Conservation (phyloP, 2,113 vertebrate species). For the Hiodon tergisus region DNA sequence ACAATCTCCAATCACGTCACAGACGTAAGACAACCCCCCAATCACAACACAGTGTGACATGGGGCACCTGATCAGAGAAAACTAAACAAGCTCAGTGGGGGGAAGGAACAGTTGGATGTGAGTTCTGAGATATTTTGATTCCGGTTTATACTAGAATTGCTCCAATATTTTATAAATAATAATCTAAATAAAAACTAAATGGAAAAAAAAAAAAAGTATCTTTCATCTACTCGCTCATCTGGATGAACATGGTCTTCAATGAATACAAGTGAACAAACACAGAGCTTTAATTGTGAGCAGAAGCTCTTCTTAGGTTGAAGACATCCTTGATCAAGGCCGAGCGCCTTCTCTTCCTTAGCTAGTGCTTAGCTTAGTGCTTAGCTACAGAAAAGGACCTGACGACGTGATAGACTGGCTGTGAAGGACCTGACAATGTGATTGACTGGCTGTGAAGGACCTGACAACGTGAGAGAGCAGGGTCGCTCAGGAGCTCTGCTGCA, state of each 20-base stretch:
- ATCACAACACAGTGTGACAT: not conserved
- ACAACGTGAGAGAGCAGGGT: not conserved
- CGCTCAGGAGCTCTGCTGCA: not conserved
- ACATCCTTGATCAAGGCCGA: too few relatives aligned
- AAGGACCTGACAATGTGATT: too few relatives aligned
- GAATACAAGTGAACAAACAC: too few relatives aligned
- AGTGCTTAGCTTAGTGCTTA: too few relatives aligned
- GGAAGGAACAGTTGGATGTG: constrained; percentile 36
- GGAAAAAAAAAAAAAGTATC: constrained; percentile 27
- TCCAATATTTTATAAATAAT: constrained; percentile 31
- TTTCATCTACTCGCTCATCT: not conserved
- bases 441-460: too few relatives aligned
- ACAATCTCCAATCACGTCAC: too few relatives aligned
- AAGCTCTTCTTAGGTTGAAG: too few relatives aligned
- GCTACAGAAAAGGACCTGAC: too few relatives aligned
- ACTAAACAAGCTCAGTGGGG: constrained; percentile 12
- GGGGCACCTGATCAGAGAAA: not conserved
- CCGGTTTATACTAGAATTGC: constrained; percentile 46
- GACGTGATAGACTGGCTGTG: too few relatives aligned
- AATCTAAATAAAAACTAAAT: not conserved
- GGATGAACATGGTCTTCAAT: too few relatives aligned
- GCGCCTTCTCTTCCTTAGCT: too few relatives aligned
- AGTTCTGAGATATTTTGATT: constrained; percentile 44
- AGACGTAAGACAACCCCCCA: not conserved
- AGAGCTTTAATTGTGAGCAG: too few relatives aligned